Percentiles rank a stretch among this genome's conserved stretches.
Evolutionary conservation across 30 jellyfish, hydroid and myxozoan genomes (phyloP).

Genomic region (Turritopsis rubra): DNA sequence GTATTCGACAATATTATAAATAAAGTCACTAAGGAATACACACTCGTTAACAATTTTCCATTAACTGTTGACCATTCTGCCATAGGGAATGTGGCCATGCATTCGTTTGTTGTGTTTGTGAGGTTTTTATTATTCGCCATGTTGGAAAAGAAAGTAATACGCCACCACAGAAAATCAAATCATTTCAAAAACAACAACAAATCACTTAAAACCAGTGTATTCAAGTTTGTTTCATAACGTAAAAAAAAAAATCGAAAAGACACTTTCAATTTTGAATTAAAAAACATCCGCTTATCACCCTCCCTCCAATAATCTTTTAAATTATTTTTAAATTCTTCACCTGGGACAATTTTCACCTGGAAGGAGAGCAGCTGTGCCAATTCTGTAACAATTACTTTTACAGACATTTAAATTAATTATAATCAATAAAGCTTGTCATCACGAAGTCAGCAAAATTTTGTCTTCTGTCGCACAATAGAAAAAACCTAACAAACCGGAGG

Average conservation of each 20-base stretch:
- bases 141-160: not conserved
- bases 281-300: not conserved
- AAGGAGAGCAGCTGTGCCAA: not conserved
- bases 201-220: not conserved
- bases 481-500: too few relatives aligned
- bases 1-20: slow-evolving; percentile 1
- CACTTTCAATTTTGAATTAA: not conserved
- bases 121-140: not conserved
- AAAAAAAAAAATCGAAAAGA: not conserved
- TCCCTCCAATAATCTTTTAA: too few relatives aligned
- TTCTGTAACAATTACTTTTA: not conserved
- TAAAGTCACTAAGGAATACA: not conserved
- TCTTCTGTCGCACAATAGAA: too few relatives aligned
- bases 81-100: slow-evolving; percentile 8
- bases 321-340: not conserved
- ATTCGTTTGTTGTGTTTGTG: not conserved
- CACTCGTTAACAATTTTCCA: not conserved
- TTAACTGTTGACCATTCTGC: not conserved
- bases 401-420: not conserved
- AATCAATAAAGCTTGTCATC: not conserved
- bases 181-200: too few relatives aligned
- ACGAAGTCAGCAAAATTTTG: not conserved
- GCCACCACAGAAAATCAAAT: too few relatives aligned
- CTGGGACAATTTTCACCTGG: not conserved
- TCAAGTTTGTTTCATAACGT: not conserved